Percentiles rank a stretch among this genome's conserved stretches.
Conservation (phyloP, 2,888 invertebrate genomes). For the Polyommatus icarus region DNA sequence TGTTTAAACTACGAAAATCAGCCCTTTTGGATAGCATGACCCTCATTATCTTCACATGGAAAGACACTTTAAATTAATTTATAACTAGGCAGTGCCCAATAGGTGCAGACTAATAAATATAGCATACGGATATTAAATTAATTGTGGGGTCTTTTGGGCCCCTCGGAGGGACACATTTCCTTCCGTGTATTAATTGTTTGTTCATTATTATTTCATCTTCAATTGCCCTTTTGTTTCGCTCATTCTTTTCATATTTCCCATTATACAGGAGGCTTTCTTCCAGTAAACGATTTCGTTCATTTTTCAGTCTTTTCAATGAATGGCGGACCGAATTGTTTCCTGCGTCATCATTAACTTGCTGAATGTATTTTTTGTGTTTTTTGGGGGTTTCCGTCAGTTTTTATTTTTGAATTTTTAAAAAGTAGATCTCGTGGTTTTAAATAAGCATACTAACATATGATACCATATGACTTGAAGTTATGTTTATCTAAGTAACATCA, state of each 20-base stretch:
- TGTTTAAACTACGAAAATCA: not conserved
- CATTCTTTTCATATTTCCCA: slow-evolving; percentile 68
- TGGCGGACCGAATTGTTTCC: slow-evolving; percentile 66
- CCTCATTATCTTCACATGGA: slow-evolving; percentile 13
- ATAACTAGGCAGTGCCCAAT: not conserved
- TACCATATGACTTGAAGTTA: not conserved
- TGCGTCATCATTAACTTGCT: slow-evolving; percentile 75
- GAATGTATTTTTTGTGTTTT: slow-evolving; percentile 48
- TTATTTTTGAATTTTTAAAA: slow-evolving; percentile 45
- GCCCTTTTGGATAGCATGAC: not conserved
- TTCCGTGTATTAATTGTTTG: slow-evolving; percentile 78
- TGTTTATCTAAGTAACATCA: not conserved
- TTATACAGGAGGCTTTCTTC: slow-evolving; percentile 72
- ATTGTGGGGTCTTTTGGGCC: slow-evolving; percentile 25
- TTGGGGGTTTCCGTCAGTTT: slow-evolving; percentile 45
- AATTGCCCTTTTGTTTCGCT: slow-evolving; percentile 76
- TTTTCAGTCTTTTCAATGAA: slow-evolving; percentile 63
- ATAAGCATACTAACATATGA: not conserved
- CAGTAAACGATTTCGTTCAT: slow-evolving; percentile 70
- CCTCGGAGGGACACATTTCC: slow-evolving; percentile 42
- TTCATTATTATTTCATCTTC: slow-evolving; percentile 78
- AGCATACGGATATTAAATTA: slow-evolving; percentile 30
- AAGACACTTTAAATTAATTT: slow-evolving; percentile 12
- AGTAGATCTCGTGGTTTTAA: slow-evolving; percentile 35
- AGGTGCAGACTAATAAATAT: slow-evolving; percentile 5